Conservation (phyloP, 2,113 vertebrate genomes). For the Carlito syrichta region DNA sequence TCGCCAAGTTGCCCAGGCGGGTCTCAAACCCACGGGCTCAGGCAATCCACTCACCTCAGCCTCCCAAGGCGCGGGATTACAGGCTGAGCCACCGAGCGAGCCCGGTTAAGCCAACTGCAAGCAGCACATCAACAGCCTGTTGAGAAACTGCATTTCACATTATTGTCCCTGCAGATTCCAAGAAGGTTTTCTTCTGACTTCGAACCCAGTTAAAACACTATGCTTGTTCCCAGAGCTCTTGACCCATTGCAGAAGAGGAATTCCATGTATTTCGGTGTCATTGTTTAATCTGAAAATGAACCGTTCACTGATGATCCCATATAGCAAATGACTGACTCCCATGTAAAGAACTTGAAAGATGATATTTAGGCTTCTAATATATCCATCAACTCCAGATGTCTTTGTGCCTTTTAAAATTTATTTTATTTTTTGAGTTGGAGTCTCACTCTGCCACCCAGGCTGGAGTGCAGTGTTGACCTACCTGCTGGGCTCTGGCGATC, state of each 20-base stretch:
- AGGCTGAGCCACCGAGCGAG: no score
- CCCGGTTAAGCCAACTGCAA: not conserved
- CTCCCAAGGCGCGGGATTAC: no score
- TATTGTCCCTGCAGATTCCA: rapidly evolving
- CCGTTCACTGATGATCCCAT: not conserved
- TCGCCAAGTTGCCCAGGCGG: no score
- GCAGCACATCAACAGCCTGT: not conserved
- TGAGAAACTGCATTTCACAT: not conserved
- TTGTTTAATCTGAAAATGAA: not conserved
- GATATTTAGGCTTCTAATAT: not conserved
- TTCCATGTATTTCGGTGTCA: not conserved
- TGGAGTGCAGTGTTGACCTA: no score
- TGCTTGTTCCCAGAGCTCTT: not conserved
- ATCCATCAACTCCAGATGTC: not conserved
- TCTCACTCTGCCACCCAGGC: no score
- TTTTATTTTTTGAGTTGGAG: no score
- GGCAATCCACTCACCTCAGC: no score
- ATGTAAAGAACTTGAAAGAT: not conserved
- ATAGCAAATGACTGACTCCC: not conserved
- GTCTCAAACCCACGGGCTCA: no score
- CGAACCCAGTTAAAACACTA: not conserved
- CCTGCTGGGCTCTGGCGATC: no score
- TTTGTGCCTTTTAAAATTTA: no score
- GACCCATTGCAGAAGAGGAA: not conserved
- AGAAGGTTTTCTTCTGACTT: not conserved